Conservation (phyloP, 2,797 vertebrate genomes). For the Lepus townsendii region DNA sequence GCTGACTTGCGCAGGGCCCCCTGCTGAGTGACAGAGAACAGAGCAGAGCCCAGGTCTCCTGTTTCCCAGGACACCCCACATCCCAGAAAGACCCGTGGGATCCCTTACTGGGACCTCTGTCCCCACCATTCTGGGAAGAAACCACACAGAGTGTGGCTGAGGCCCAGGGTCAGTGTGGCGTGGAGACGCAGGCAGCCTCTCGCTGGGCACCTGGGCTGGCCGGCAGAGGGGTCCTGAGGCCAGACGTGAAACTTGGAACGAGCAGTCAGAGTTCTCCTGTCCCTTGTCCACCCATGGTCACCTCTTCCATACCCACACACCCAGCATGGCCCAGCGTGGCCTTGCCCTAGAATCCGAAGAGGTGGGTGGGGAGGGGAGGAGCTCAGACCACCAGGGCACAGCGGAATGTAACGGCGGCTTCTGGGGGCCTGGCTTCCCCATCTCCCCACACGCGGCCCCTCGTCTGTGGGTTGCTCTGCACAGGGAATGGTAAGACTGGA, state of each 20-base stretch:
- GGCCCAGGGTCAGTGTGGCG: background rate
- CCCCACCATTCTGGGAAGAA: background rate
- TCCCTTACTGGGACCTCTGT: background rate
- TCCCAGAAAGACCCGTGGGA: background rate
- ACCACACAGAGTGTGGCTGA: background rate
- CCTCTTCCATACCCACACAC: background rate
- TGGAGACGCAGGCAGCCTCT: no score
- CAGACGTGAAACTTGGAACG: background rate
- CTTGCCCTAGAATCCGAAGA: background rate
- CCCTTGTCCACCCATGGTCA: background rate
- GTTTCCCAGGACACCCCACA: background rate
- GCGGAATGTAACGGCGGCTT: background rate
- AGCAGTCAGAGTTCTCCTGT: background rate
- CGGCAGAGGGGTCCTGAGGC: background rate
- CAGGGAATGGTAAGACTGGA: accelerated
- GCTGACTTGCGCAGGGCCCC: background rate
- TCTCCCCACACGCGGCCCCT: accelerated
- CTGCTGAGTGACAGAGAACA: background rate
- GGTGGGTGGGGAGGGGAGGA: background rate
- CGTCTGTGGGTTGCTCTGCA: background rate
- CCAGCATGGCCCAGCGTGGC: no score
- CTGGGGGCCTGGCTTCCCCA: background rate
- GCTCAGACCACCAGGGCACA: no score
- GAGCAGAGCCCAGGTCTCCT: background rate
- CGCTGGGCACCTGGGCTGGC: background rate